A percentile compares a stretch with the other conserved stretches of the same genome.
Conservation (phyloP, 1,140 invertebrate genomes). For the Zophobas morio region DNA sequence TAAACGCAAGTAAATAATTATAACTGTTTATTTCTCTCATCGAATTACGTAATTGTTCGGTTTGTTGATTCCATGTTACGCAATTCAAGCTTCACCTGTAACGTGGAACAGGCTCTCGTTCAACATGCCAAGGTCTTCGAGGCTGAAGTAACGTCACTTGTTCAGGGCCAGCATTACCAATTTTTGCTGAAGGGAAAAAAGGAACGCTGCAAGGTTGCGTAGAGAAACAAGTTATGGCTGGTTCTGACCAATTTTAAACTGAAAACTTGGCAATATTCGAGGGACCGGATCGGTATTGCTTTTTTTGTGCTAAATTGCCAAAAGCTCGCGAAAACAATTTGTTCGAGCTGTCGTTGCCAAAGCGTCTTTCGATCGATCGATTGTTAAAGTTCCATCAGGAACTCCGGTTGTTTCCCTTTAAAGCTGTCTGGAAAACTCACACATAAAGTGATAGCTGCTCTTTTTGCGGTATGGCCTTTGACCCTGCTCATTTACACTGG, state of each 20-base stretch:
- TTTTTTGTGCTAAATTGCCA: conserved; percentile 12
- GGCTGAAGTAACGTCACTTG: neutral
- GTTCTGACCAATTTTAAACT: neutral
- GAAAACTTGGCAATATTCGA: neutral
- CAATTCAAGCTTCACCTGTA: conserved; percentile 17
- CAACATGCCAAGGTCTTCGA: conserved; percentile 21
- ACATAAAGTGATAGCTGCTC: too few species aligned
- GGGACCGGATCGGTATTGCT: neutral
- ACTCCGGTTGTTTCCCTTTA: conserved; percentile 34
- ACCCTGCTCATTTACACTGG: too few species aligned
- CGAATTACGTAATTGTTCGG: conserved; percentile 13
- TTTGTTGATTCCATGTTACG: conserved; percentile 1
- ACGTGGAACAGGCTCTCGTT: conserved; percentile 11
- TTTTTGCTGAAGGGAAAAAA: conserved; percentile 1
- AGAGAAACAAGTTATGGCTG: neutral
- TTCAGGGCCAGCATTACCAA: conserved; percentile 10
- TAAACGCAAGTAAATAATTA: conserved; percentile 6
- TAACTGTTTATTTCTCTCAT: conserved; percentile 33
- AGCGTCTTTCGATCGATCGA: conserved; percentile 25
- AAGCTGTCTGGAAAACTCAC: neutral
- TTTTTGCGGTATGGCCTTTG: too few species aligned
- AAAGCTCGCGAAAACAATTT: conserved; percentile 32
- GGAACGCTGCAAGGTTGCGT: neutral
- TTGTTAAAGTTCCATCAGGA: conserved; percentile 17
- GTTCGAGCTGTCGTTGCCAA: conserved; percentile 4